Evolutionary conservation across 1,140 invertebrate species (phyloP).

Genomic region (Asobara japonica): DNA sequence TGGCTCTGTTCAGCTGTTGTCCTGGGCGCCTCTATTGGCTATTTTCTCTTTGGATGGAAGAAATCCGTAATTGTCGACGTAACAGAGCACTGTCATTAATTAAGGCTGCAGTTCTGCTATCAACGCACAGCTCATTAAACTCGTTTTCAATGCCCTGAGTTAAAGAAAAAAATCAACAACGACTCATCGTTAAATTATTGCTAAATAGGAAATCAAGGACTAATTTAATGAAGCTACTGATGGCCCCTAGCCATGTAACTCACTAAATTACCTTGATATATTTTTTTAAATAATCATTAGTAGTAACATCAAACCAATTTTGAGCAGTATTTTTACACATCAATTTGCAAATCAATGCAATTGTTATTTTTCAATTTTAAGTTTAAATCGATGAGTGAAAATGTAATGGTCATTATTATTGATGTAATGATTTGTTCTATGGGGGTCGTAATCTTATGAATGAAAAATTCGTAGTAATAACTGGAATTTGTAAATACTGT

Average conservation of each 20-base stretch:
- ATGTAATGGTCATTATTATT: background rate
- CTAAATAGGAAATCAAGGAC: background rate
- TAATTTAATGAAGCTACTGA: background rate
- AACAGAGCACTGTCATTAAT: constrained; percentile 94
- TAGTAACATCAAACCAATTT: background rate
- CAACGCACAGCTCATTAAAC: constrained; percentile 18
- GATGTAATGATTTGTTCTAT: background rate
- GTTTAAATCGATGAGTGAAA: background rate
- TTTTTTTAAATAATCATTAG: constrained; percentile 2
- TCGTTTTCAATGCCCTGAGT: background rate
- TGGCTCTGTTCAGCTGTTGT: constrained; percentile 93
- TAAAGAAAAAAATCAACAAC: background rate
- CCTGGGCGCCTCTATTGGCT: constrained; percentile 87
- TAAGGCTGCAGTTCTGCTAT: constrained; percentile 28
- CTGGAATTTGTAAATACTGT: constrained; percentile 42
- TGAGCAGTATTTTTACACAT: background rate
- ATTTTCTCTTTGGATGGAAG: constrained; percentile 95
- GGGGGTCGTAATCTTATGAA: constrained; percentile 29
- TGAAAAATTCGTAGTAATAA: background rate
- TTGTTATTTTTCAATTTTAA: background rate
- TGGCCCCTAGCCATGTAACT: background rate
- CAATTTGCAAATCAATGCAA: background rate
- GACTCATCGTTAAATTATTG: background rate
- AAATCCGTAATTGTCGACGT: constrained; percentile 90
- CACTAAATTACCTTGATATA: background rate